These are phyloP conservation scores for Montipora foliosa DNA, from an alignment of 64 coral and sea anemone genomes.

Conservation along the genomic window DNA sequence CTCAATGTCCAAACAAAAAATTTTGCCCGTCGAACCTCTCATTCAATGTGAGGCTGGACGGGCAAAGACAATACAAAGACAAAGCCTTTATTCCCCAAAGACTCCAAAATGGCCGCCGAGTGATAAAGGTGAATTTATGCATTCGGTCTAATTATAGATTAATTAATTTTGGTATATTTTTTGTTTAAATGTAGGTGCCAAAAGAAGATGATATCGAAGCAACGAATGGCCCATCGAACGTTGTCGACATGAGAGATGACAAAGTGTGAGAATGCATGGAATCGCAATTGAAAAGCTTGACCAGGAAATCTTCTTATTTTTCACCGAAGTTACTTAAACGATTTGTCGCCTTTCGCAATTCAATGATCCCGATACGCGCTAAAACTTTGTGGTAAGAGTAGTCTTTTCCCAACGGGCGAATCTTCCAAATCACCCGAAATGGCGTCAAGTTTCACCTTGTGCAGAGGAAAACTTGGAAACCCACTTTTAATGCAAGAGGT, in stretches of 20 bases:
- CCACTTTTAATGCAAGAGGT: not conserved
- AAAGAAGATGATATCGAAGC: constrained; percentile 6
- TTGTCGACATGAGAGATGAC: constrained; percentile 12
- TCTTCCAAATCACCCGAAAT: not conserved
- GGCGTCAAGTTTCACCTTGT: not conserved
- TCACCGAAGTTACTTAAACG: not conserved
- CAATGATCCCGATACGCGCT: too few relatives aligned
- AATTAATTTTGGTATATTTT: not conserved
- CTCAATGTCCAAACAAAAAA: too few relatives aligned
- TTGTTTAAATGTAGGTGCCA: not conserved
- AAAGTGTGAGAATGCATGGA: not conserved
- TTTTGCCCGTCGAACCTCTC: too few relatives aligned
- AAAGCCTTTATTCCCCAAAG: too few relatives aligned
- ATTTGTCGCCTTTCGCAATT: too few relatives aligned
- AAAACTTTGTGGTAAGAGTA: too few relatives aligned
- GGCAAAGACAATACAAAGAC: too few relatives aligned
- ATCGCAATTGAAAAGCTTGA: not conserved
- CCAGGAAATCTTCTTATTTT: not conserved
- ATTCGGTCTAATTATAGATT: too few relatives aligned
- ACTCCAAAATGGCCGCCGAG: too few relatives aligned
- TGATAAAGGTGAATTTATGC: too few relatives aligned
- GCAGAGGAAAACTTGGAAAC: not conserved
- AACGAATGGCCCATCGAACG: not conserved
- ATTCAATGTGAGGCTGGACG: too few relatives aligned
- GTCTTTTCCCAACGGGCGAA: not conserved